Evolutionary conservation across 2,113 vertebrate species (phyloP).

Genomic region (Thalassoma bifasciatum): DNA sequence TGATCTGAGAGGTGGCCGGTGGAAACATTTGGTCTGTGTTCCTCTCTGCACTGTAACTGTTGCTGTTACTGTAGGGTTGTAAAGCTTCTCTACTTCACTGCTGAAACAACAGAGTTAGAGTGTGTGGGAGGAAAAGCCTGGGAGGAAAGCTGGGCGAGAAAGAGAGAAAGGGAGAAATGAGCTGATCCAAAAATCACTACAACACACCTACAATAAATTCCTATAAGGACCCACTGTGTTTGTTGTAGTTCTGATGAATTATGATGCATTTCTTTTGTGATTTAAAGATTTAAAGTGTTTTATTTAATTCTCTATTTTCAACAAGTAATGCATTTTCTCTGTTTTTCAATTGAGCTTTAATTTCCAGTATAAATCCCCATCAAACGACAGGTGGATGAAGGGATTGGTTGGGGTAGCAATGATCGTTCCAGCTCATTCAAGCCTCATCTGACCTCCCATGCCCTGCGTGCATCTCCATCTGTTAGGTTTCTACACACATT

Average conservation of each 20-base stretch:
- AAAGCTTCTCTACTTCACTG: constrained; percentile 54
- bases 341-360: neutral
- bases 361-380: neutral
- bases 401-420: neutral
- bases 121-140: constrained; percentile 65
- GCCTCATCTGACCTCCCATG: neutral
- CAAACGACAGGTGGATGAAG: neutral
- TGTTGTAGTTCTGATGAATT: constrained; percentile 11
- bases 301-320: too few relatives aligned
- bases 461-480: neutral
- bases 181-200: constrained; percentile 57
- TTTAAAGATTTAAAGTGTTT: neutral
- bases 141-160: constrained; percentile 54
- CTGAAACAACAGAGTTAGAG: constrained; percentile 60
- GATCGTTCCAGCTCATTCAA: neutral
- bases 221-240: constrained; percentile 33
- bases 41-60: constrained; percentile 11
- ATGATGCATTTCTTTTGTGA: constrained; percentile 19
- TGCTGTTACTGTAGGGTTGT: constrained; percentile 27
- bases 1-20: constrained; percentile 6
- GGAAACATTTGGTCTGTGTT: constrained; percentile 14
- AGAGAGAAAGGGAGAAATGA: constrained; percentile 43
- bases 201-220: constrained; percentile 44
- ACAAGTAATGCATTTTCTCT: neutral
- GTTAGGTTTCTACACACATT: neutral